phyloP scores from a whole-genome alignment of 2,888 invertebrate species.

The Oscheius sp. region DNA sequence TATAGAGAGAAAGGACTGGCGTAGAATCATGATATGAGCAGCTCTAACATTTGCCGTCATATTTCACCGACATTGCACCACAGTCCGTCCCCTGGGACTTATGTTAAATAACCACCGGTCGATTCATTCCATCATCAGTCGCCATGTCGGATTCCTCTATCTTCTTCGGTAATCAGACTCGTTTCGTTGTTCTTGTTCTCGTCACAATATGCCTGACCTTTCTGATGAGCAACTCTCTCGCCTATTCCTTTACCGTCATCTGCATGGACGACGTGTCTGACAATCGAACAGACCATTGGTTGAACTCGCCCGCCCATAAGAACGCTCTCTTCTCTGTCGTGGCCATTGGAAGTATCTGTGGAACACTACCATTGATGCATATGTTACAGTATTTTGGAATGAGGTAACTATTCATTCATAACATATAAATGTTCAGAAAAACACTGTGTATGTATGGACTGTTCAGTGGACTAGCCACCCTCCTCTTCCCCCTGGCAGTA shows the following conservation, averaged over 20 bases:
- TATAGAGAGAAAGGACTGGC: too few species aligned
- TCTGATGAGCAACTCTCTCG: constrained; percentile 36
- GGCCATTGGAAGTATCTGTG: constrained; percentile 38
- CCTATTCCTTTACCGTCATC: constrained; percentile 47
- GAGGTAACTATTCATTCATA: constrained; percentile 21
- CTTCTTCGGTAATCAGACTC: constrained; percentile 20
- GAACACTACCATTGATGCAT: constrained; percentile 39
- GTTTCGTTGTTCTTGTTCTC: constrained; percentile 20
- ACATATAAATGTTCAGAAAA: constrained; percentile 2
- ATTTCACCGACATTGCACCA: too few species aligned
- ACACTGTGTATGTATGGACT: constrained; percentile 34
- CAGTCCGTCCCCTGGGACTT: too few species aligned
- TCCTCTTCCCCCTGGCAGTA: constrained; percentile 43
- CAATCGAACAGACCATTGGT: constrained; percentile 36
- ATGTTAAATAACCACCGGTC: too few species aligned
- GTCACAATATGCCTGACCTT: constrained; percentile 34
- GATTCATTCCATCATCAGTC: too few species aligned
- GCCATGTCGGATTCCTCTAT: neutral
- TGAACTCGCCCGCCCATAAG: constrained; percentile 37
- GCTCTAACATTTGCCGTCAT: too few species aligned
- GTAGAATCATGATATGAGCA: too few species aligned
- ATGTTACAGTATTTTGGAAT: constrained; percentile 37
- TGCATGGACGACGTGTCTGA: constrained; percentile 48
- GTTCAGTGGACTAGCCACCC: constrained; percentile 34
- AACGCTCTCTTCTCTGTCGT: constrained; percentile 45